Conservation (phyloP, 2,797 vertebrate genomes). For the Benthosema pterotum region DNA sequence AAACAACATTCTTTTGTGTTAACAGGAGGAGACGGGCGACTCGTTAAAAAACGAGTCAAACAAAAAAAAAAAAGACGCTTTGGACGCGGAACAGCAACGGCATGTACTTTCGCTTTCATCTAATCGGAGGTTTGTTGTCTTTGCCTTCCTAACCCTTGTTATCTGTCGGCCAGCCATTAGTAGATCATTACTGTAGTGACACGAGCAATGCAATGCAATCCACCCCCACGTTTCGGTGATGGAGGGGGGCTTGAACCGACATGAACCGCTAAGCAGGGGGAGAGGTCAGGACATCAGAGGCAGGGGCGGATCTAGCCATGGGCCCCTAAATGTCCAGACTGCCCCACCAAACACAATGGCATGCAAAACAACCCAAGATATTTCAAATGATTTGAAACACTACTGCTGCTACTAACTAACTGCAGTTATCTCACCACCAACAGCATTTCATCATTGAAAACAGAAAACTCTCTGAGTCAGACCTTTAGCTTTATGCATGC, state of each 20-base stretch:
- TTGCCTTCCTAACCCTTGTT: slow-evolving; percentile 22
- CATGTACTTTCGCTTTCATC: slow-evolving; percentile 13
- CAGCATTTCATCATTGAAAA: too few species aligned
- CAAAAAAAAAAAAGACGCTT: slow-evolving; percentile 16
- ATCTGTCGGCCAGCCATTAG: slow-evolving; percentile 34
- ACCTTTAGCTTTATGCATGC: too few species aligned
- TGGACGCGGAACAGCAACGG: slow-evolving; percentile 16
- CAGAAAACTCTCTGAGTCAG: too few species aligned
- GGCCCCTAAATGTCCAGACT: too few species aligned
- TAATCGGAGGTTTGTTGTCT: slow-evolving; percentile 9
- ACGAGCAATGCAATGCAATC: slow-evolving; percentile 44
- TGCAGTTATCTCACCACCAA: too few species aligned
- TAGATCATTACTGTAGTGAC: slow-evolving; percentile 20
- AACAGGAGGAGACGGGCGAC: slow-evolving; percentile 35
- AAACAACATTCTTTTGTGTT: slow-evolving; percentile 41
- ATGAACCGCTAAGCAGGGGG: slow-evolving; percentile 10
- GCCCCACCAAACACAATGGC: too few species aligned
- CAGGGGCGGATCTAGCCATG: too few species aligned
- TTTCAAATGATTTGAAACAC: too few species aligned
- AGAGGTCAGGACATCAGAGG: slow-evolving; percentile 47
- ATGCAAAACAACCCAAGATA: too few species aligned
- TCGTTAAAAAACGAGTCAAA: slow-evolving; percentile 39
- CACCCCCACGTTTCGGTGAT: slow-evolving; percentile 17
- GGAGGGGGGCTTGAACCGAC: slow-evolving; percentile 23
- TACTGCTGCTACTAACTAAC: too few species aligned